Evolutionary conservation across 2,113 vertebrate species (phyloP), one percentile per base, ranked within the genome.

Genomic region (Nycticebus coucang): DNA sequence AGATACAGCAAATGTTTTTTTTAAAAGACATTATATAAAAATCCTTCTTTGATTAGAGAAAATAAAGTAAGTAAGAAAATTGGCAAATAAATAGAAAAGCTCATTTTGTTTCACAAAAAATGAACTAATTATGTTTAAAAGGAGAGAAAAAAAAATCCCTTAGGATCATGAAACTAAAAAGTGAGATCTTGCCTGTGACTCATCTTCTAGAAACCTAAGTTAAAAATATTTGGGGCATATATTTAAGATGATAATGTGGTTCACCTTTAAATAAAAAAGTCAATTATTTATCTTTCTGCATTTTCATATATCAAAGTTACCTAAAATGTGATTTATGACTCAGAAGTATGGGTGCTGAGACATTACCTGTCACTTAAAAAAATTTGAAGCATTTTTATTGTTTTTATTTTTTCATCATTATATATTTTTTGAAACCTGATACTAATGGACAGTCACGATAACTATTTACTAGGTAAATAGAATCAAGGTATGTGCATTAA

Each of bases 261-360:
- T 50, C 8, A 81, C 62, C 15, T 91, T 97, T 91, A 89, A 93
- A 14, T 82, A 68, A 85, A 91, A 86, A 22, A 35, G 35, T 86
- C 35, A 81, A 55, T 18, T 89, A 83, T 60, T 96, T 96, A 69
- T 62, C 57, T 97, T 85, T 30, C 50, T 96, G 60, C 12, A 95
- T 93, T 97, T 97, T 97, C 91, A 91, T 35, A 37, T 85, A 72
- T 96, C 93, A 94, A 87, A 98, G 97, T 95, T 92, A 97, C 81
- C 4, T 87, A 37, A 8, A 55, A 91, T 92, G 41, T 84, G 14
- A 94, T 97, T 96, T 97, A 94, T 96, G 82, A 93, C 96, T 97
- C 93, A 90, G 59, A 66, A 97, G 57, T n/a, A 93, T 7, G 68
- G 59, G 35, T 0, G 1, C 72, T 92, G 79, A 89, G 77, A 96